phyloP scores from a whole-genome alignment of 2,888 invertebrate genomes.

The Lasioglossum villosulum region DNA sequence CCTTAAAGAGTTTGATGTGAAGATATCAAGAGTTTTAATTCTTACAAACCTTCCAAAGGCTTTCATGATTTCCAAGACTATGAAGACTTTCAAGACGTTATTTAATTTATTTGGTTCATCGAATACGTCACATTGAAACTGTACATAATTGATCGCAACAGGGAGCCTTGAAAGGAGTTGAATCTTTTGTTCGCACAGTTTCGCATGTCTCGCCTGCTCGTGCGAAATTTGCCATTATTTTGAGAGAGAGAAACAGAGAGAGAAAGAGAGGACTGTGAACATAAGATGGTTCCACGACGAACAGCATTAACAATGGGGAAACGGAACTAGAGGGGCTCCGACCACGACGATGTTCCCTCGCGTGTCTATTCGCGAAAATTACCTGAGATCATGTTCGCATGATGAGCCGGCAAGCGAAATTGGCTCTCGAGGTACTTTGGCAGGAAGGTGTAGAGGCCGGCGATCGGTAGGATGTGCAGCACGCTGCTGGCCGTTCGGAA shows the following conservation, averaged over 20 bases:
- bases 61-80: too few relatives aligned
- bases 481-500: conserved; percentile 96
- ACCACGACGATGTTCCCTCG: conserved; percentile 24
- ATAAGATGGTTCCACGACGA: not conserved
- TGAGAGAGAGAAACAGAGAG: not conserved
- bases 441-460: conserved; percentile 96
- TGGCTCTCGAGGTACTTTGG: conserved; percentile 97
- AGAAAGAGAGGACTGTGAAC: not conserved
- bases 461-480: conserved; percentile 95
- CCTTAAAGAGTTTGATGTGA: too few relatives aligned
- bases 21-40: too few relatives aligned
- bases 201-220: too few relatives aligned
- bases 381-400: conserved; percentile 96
- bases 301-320: not conserved
- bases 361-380: conserved; percentile 70
- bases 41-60: too few relatives aligned
- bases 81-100: too few relatives aligned
- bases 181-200: not conserved
- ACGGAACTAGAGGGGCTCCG: not conserved
- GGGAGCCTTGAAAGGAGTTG: not conserved
- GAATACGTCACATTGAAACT: not conserved
- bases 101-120: too few relatives aligned
- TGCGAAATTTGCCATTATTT: conserved; percentile 1
- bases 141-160: not conserved
- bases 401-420: conserved; percentile 94